Conservation (phyloP, 2,888 invertebrate genomes). For the Euclidia mi region DNA sequence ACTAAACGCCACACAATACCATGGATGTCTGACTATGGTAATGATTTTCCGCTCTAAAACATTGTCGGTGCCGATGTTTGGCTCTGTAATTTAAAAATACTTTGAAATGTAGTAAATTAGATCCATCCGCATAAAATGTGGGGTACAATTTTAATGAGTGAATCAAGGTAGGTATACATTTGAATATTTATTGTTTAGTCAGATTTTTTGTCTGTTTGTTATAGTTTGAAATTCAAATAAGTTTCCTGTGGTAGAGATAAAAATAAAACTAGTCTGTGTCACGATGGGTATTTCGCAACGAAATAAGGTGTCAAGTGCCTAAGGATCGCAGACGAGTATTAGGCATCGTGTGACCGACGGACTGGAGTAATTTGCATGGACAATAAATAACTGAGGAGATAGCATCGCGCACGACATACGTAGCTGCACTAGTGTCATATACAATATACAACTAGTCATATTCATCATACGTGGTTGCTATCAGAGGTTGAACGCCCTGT, state of each 20-base stretch:
- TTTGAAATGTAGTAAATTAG: conserved; percentile 18
- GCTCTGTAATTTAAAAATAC: conserved; percentile 35
- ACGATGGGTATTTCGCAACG: conserved; percentile 3
- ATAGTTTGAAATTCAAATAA: not conserved
- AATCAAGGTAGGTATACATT: not conserved
- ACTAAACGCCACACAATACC: conserved; percentile 67
- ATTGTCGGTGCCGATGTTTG: conserved; percentile 48
- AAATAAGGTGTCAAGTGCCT: conserved; percentile 17
- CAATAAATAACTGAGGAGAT: conserved; percentile 83
- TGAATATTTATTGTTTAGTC: not conserved
- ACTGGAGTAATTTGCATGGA: conserved; percentile 77
- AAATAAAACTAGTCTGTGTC: not conserved
- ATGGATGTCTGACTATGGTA: conserved; percentile 70
- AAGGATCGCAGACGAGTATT: conserved; percentile 21
- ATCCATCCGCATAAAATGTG: conserved; percentile 10
- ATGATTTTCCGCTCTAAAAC: conserved; percentile 78
- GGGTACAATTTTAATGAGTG: conserved; percentile 1
- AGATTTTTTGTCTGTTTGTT: not conserved
- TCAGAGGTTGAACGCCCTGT: conserved; percentile 86
- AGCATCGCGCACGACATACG: conserved; percentile 68
- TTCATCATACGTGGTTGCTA: conserved; percentile 70
- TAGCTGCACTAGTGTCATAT: conserved; percentile 67
- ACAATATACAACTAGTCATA: conserved; percentile 44
- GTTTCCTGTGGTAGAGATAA: conserved; percentile 1
- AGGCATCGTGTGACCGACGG: conserved; percentile 64